Conservation (phyloP, 2,113 vertebrate species). For the Nyctereutes procyonoides region DNA sequence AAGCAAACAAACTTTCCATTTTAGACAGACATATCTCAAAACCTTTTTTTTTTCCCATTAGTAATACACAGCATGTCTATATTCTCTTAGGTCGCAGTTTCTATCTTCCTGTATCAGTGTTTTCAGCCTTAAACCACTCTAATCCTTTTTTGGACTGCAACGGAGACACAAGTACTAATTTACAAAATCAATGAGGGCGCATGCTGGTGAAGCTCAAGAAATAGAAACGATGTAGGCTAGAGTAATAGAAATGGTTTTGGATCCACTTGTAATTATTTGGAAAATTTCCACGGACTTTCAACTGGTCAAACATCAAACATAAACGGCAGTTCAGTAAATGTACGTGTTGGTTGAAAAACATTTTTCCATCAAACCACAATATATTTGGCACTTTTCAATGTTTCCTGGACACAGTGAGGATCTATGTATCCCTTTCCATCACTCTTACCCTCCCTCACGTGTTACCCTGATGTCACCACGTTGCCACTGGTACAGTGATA, state of each 20-base stretch:
- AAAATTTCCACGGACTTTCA: neutral
- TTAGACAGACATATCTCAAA: slow-evolving; percentile 11
- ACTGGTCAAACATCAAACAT: neutral
- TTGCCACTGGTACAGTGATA: neutral
- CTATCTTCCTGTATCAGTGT: neutral
- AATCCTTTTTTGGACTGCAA: neutral
- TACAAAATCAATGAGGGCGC: slow-evolving; percentile 26
- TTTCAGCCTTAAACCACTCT: neutral
- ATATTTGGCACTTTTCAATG: neutral
- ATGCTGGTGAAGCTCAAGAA: neutral
- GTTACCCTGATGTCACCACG: neutral
- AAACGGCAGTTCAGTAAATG: neutral
- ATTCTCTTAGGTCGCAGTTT: neutral
- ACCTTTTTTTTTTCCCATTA: neutral
- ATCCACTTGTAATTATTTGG: neutral
- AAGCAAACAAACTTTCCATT: slow-evolving; percentile 47
- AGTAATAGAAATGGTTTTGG: slow-evolving; percentile 5
- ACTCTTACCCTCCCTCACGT: neutral
- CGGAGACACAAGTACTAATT: slow-evolving; percentile 28
- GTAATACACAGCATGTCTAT: neutral
- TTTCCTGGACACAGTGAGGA: neutral
- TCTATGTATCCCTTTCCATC: neutral
- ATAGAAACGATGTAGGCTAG: neutral
- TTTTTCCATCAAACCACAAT: neutral
- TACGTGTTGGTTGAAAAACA: neutral